A percentile compares a stretch with the other conserved stretches of the same genome.
Evolutionary conservation across 2,113 vertebrate genomes (phyloP).

Genomic region (Gymnorhina tibicen): DNA sequence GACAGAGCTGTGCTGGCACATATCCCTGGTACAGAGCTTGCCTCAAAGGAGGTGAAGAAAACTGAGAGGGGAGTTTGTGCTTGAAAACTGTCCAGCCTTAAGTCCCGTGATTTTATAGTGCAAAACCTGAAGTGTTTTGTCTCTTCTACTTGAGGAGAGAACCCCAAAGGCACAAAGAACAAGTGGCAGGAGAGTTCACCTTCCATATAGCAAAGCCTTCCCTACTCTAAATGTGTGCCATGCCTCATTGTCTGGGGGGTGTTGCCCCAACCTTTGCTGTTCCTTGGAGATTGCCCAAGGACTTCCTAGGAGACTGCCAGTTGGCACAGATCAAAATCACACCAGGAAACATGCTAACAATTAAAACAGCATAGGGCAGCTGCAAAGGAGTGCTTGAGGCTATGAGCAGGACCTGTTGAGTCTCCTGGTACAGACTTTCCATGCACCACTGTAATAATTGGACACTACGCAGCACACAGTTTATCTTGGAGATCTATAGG

Average conservation of each 20-base stretch:
- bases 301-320: neutral
- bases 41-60: neutral
- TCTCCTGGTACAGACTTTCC: neutral
- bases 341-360: neutral
- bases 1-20: neutral
- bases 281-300: neutral
- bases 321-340: neutral
- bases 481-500: neutral
- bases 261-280: neutral
- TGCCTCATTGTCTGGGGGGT: neutral
- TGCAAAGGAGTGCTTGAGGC: neutral
- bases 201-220: neutral
- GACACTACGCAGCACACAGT: neutral
- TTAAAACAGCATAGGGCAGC: neutral
- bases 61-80: neutral
- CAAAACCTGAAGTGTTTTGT: neutral
- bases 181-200: neutral
- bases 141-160: neutral
- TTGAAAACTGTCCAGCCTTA: neutral
- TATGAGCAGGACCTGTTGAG: neutral
- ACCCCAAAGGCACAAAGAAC: neutral
- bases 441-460: neutral
- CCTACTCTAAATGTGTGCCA: rapidly evolving
- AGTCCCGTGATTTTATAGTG: neutral
- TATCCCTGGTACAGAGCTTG: neutral